Conservation (phyloP, 2,113 vertebrate species). For the Microcebus ravelobensis region DNA sequence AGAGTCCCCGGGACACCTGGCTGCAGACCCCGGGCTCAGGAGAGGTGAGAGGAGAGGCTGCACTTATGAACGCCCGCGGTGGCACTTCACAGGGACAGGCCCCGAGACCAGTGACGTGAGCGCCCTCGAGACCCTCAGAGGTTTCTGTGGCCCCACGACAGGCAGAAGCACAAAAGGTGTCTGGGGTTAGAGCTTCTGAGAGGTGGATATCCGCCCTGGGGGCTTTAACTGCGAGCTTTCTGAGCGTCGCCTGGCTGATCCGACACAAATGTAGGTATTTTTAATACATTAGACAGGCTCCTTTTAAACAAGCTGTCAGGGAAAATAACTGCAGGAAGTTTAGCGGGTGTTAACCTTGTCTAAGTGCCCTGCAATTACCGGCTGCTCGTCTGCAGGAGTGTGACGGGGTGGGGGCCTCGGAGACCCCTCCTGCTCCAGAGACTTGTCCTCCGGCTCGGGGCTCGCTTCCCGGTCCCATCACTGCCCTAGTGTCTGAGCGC, state of each 20-base stretch:
- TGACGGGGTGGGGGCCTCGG: neutral
- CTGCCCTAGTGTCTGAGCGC: neutral
- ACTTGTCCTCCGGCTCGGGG: fast-evolving
- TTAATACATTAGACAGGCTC: neutral
- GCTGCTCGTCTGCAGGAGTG: neutral
- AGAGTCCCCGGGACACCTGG: too few species aligned
- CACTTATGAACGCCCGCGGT: neutral
- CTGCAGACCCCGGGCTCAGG: neutral
- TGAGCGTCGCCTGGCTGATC: neutral
- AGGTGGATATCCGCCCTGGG: fast-evolving
- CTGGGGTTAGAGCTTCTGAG: neutral
- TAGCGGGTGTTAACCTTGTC: neutral
- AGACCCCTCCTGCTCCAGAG: neutral
- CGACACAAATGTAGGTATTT: neutral
- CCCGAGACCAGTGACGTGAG: fast-evolving
- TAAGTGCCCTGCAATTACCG: neutral
- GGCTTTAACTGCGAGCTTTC: neutral
- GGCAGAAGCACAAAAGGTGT: neutral
- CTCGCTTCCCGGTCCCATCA: fast-evolving
- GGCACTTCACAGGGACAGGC: too few species aligned
- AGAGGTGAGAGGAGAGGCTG: fast-evolving
- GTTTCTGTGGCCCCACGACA: fast-evolving
- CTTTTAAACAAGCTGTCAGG: slow-evolving; percentile 57
- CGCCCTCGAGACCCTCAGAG: fast-evolving
- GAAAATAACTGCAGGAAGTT: slow-evolving; percentile 22